Evolutionary conservation across 2,888 invertebrate genomes (phyloP), one percentile per base, ranked within the genome.

Genomic region (Branchipolynoe longqiensis): DNA sequence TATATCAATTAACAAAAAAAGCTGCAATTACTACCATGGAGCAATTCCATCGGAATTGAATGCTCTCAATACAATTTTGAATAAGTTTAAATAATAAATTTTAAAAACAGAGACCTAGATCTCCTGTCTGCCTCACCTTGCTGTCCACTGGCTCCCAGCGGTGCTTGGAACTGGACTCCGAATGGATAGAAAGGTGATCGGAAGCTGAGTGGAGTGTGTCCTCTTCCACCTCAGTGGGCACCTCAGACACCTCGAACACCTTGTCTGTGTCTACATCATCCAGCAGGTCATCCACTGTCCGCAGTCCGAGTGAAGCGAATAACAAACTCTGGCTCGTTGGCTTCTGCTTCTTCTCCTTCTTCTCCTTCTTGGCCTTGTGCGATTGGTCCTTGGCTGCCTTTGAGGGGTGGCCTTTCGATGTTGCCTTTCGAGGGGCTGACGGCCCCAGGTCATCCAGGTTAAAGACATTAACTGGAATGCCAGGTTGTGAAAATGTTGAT

Each of bases 271-370:
- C 85, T 0, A 85, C 82, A 1, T 87, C 85, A 0, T 89, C 91
- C 28, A 91, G 78, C 8, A 93, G 87, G 58, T 93, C 93, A 40
- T 93, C 92, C 0, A 92, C 90, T 22, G 91, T 91, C 28, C 92
- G 92, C 62, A 93, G 73, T 18, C 92, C 92, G 84, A 92, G 89
- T 0, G 88, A 85, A 83, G 89, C 89, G 86, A 93, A 90, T 1
- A 91, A 28, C n/a, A 48, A 48, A 48, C 8, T 81, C 48, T 31
- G 18, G 8, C 62, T 12, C 28, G 62, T 64, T 18, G 28, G 31
- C 36, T 33, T 78, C 31, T 85, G 36, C 73, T 85, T 82, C 6
- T 12, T 54, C 31, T 84, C 28, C 38, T 74, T 86, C 36, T 81
- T 59, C 41, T 69, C 28, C 62, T 64, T 64, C 6, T 78, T 38